phyloP scores from a whole-genome alignment of 2,888 invertebrate genomes.

The Amphimallon solstitiale region DNA sequence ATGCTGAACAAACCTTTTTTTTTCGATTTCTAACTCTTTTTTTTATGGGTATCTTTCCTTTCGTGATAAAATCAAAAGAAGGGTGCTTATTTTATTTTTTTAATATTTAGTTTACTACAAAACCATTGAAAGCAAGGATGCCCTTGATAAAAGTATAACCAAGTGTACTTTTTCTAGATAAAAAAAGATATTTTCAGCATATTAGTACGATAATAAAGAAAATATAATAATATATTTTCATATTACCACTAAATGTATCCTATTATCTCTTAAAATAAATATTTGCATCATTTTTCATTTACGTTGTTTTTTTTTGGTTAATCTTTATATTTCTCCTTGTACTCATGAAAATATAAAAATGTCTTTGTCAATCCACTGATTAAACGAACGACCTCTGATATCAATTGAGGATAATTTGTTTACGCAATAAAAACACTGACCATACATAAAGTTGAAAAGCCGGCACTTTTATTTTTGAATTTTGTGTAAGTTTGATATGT shows the following conservation, averaged over 20 bases:
- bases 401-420: constrained; percentile 15
- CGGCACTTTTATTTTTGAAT: constrained; percentile 22
- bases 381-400: constrained; percentile 7
- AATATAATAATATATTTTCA: constrained; percentile 62
- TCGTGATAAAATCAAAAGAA: background rate
- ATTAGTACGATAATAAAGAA: constrained; percentile 55
- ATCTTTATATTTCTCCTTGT: background rate
- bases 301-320: constrained; percentile 9
- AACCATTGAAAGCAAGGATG: background rate
- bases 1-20: constrained; percentile 41
- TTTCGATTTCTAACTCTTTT: background rate
- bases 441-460: constrained; percentile 22
- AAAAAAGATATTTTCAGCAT: constrained; percentile 50
- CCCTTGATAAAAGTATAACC: constrained; percentile 23
- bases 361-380: background rate
- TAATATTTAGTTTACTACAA: background rate
- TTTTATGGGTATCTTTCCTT: constrained; percentile 1
- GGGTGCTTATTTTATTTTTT: constrained; percentile 18
- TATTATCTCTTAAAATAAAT: constrained; percentile 62
- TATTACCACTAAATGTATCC: constrained; percentile 64
- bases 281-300: constrained; percentile 63
- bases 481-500: background rate
- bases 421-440: constrained; percentile 14
- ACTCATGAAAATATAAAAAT: background rate
- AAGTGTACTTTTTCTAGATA: constrained; percentile 28